phyloP scores from a whole-genome alignment of 2,113 vertebrate genomes.

The Hippocampus zosterae region DNA sequence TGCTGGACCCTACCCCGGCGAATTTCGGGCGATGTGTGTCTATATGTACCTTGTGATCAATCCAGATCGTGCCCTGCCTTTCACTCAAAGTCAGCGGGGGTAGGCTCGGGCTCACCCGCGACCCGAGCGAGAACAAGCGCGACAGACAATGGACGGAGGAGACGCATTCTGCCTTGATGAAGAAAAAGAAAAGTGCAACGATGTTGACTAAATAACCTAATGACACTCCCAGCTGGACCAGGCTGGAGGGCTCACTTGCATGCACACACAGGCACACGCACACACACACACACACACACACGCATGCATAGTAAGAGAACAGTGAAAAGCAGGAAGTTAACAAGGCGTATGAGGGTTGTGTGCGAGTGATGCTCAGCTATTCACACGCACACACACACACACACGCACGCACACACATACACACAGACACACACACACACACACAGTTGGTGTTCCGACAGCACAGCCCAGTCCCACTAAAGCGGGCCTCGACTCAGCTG shows the following conservation, averaged over 20 bases:
- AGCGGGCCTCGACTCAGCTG: slow-evolving; percentile 6
- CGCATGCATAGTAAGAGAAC: background rate
- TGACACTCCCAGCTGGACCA: slow-evolving; percentile 60
- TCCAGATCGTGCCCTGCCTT: background rate
- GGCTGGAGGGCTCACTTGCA: slow-evolving; percentile 34
- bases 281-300: slow-evolving; percentile 2
- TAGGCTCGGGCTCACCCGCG: background rate
- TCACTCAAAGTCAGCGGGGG: background rate
- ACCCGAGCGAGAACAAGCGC: background rate
- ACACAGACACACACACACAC: background rate
- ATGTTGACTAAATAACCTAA: slow-evolving; percentile 41
- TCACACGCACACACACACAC: slow-evolving; percentile 19
- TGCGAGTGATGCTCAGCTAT: slow-evolving; percentile 25
- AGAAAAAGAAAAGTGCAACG: slow-evolving; percentile 32
- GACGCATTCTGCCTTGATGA: slow-evolving; percentile 1
- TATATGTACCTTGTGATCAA: background rate
- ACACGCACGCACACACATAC: slow-evolving; percentile 4
- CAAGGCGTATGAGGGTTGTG: slow-evolving; percentile 47
- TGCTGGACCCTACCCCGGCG: too few species aligned
- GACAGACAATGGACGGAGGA: background rate
- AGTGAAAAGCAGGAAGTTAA: slow-evolving; percentile 43
- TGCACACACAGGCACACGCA: slow-evolving; percentile 5
- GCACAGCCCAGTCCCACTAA: background rate
- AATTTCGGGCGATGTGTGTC: too few species aligned
- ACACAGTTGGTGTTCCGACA: background rate